Conservation (phyloP, 2,888 invertebrate species). For the Cosmia pyralina region DNA sequence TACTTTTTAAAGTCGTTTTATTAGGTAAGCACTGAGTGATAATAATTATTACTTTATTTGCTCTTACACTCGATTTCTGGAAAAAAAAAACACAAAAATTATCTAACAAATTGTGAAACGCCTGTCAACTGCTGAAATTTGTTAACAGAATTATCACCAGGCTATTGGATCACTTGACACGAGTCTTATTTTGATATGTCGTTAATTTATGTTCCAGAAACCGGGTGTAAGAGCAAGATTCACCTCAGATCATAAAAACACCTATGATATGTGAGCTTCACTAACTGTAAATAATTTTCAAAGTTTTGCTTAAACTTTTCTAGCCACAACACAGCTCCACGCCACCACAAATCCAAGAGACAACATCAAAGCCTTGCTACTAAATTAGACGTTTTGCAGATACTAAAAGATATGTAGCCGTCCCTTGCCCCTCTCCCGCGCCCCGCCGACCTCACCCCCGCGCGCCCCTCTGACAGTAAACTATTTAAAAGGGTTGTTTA, state of each 20-base stretch:
- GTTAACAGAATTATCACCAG: neutral
- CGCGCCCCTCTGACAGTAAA: conserved; percentile 73
- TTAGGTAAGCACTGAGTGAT: neutral
- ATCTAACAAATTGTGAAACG: neutral
- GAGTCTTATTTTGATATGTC: neutral
- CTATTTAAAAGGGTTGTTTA: conserved; percentile 88
- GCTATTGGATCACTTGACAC: neutral
- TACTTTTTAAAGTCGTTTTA: neutral
- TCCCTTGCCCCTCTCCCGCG: conserved; percentile 63
- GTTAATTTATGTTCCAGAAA: neutral
- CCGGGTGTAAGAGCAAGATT: too few species aligned
- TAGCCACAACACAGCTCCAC: conserved; percentile 63
- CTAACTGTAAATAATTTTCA: neutral
- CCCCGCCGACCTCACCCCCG: conserved; percentile 27
- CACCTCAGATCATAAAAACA: too few species aligned
- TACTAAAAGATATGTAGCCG: conserved; percentile 87
- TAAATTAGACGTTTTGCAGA: conserved; percentile 88
- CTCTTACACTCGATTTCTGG: neutral
- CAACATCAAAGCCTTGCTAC: conserved; percentile 84
- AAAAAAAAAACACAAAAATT: neutral
- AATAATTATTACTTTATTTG: neutral
- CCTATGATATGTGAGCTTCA: too few species aligned
- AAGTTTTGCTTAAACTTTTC: neutral
- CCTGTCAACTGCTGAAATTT: neutral
- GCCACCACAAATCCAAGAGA: conserved; percentile 63